Percentiles rank a stretch among this genome's conserved stretches.
Evolutionary conservation across 2,888 invertebrate genomes (phyloP).

Genomic region (Marasmarcha lunaedactyla): DNA sequence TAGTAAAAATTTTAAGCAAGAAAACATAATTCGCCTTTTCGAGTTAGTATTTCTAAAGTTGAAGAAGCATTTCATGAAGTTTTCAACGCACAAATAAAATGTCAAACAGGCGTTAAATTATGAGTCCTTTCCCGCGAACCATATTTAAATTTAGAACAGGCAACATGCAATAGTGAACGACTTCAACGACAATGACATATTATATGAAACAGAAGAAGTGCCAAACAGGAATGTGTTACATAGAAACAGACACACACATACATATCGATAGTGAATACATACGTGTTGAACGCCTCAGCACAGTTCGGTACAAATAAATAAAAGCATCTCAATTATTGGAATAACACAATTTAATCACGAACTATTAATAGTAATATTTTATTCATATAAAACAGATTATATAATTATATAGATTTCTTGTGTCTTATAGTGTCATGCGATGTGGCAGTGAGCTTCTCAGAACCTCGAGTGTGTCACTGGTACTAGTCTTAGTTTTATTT

Average conservation of each 20-base stretch:
- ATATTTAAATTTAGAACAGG: slow-evolving; percentile 16
- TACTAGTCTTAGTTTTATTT: too few species aligned
- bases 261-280: slow-evolving; percentile 53
- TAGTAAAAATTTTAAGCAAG: too few species aligned
- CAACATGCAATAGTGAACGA: slow-evolving; percentile 60
- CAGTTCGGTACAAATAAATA: slow-evolving; percentile 68
- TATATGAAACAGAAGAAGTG: slow-evolving; percentile 39
- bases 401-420: slow-evolving; percentile 55
- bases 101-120: too few species aligned
- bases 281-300: slow-evolving; percentile 68
- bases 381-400: slow-evolving; percentile 64
- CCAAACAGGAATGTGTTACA: slow-evolving; percentile 59
- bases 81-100: too few species aligned
- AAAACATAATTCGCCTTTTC: too few species aligned
- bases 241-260: slow-evolving; percentile 66
- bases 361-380: slow-evolving; percentile 56
- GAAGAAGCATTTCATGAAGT: too few species aligned
- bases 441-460: slow-evolving; percentile 47
- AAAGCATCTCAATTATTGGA: slow-evolving; percentile 69
- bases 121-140: too few species aligned
- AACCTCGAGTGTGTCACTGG: slow-evolving; percentile 18
- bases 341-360: slow-evolving; percentile 70
- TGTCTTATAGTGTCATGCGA: slow-evolving; percentile 61
- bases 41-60: too few species aligned
- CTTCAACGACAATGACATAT: slow-evolving; percentile 33